phyloP scores from a whole-genome alignment of 1,140 invertebrate genomes.

The Orchesella cincta region DNA sequence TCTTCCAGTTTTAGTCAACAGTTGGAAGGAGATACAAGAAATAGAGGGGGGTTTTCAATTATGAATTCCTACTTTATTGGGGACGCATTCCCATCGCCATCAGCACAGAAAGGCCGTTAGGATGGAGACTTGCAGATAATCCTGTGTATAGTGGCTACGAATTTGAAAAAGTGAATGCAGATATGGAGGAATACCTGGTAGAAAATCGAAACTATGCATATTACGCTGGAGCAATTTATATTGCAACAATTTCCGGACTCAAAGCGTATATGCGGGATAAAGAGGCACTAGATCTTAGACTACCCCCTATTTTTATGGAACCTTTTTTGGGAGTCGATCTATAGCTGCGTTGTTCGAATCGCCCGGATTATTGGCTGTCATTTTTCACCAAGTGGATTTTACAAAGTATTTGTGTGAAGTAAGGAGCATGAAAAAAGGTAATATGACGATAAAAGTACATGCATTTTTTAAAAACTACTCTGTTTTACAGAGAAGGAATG shows the following conservation, averaged over 20 bases:
- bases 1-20: too few species aligned
- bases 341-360: conserved; percentile 84
- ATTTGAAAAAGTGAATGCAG: not conserved
- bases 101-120: too few species aligned
- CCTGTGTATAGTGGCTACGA: too few species aligned
- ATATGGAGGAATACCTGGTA: not conserved
- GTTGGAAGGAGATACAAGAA: too few species aligned
- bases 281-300: conserved; percentile 80
- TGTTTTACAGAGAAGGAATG: too few species aligned
- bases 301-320: conserved; percentile 89
- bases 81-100: too few species aligned
- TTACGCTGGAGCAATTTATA: conserved; percentile 69
- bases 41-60: too few species aligned
- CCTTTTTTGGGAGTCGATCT: conserved; percentile 86
- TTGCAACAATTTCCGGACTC: conserved; percentile 88
- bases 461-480: too few species aligned
- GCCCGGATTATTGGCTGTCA: conserved; percentile 82
- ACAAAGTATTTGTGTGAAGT: conserved; percentile 92
- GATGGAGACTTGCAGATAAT: too few species aligned
- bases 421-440: too few species aligned
- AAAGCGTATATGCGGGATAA: conserved; percentile 88
- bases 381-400: conserved; percentile 79
- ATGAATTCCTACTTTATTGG: too few species aligned
- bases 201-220: not conserved
- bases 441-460: too few species aligned